Evolutionary conservation across 1,140 invertebrate genomes (phyloP).

Genomic region (Brachionus paranguensis): DNA sequence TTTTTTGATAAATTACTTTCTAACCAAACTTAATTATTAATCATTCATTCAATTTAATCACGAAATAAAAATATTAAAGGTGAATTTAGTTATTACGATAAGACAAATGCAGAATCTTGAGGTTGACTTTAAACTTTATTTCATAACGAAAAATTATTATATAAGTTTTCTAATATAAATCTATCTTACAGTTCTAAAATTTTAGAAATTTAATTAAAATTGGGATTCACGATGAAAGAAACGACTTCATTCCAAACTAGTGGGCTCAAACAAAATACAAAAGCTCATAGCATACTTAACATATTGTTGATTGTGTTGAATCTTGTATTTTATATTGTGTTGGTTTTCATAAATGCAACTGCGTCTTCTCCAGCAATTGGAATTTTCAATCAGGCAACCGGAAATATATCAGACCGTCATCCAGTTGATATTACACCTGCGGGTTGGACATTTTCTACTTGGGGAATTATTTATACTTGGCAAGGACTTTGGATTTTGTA

Average conservation of each 20-base stretch:
- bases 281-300: neutral
- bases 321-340: neutral
- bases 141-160: neutral
- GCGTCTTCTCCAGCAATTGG: conserved; percentile 42
- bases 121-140: neutral
- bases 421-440: conserved; percentile 48
- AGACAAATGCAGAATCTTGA: neutral
- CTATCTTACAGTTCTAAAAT: neutral
- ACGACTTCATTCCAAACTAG: neutral
- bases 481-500: conserved; percentile 47
- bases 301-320: neutral
- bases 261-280: neutral
- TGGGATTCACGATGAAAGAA: neutral
- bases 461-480: conserved; percentile 50
- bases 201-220: neutral
- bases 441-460: conserved; percentile 50
- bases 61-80: neutral
- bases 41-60: neutral
- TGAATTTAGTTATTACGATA: neutral
- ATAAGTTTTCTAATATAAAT: neutral
- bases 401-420: conserved; percentile 44
- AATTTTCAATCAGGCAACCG: conserved; percentile 45
- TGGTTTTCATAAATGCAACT: conserved; percentile 22
- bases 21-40: neutral
- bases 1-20: neutral